Percentiles rank a stretch among this genome's conserved stretches.
phyloP scores from a whole-genome alignment of 2,113 vertebrate genomes.

The Tupaia chinensis region DNA sequence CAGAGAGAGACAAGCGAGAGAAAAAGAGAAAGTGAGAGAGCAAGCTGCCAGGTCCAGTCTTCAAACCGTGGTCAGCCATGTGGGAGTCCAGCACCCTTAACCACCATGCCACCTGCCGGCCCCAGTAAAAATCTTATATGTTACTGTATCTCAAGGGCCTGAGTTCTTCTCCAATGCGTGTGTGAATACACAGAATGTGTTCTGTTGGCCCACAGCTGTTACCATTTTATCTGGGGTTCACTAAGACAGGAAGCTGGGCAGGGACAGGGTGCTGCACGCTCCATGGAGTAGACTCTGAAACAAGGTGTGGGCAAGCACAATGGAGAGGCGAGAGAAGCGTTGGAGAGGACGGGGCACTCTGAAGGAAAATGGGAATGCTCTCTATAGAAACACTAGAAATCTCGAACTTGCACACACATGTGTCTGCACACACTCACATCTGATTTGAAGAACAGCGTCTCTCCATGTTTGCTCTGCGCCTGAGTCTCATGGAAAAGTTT shows the following conservation, averaged over 20 bases:
- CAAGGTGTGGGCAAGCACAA: neutral
- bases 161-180: too few relatives aligned
- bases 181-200: too few relatives aligned
- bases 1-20: too few relatives aligned
- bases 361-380: neutral
- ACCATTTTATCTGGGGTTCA: neutral
- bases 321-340: neutral
- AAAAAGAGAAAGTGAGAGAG: too few relatives aligned
- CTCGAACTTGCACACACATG: neutral
- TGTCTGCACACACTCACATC: neutral
- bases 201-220: too few relatives aligned
- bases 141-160: too few relatives aligned
- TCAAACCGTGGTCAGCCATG: too few relatives aligned
- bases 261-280: neutral
- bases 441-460: neutral
- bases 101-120: too few relatives aligned
- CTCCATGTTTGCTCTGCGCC: neutral
- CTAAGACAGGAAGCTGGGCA: neutral
- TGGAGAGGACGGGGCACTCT: neutral
- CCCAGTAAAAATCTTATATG: neutral
- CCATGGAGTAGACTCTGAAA: neutral
- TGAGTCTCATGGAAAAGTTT: neutral
- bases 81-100: too few relatives aligned
- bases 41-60: too few relatives aligned
- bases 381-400: too few relatives aligned